A percentile compares a stretch with the other conserved stretches of the same genome.
Conservation (phyloP, 2,797 vertebrate species). For the Falco rusticolus region DNA sequence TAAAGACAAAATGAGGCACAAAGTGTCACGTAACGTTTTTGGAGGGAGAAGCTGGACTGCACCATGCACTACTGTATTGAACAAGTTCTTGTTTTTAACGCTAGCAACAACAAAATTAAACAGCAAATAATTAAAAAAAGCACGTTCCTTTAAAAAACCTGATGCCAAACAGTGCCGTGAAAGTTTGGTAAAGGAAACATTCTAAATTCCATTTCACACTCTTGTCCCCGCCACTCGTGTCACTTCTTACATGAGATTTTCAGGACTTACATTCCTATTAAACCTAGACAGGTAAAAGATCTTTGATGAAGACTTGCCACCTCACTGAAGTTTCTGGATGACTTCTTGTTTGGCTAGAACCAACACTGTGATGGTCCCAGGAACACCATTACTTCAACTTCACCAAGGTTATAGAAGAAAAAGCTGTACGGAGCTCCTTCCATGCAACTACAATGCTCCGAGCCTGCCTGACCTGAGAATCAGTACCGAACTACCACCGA, state of each 20-base stretch:
- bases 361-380: neutral
- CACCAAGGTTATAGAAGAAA: neutral
- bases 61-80: rapidly evolving
- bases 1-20: neutral
- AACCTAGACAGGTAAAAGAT: neutral
- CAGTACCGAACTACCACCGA: neutral
- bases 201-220: rapidly evolving
- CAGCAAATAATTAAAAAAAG: neutral
- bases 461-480: neutral
- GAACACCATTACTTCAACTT: neutral
- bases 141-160: neutral
- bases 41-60: neutral
- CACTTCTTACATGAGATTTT: neutral
- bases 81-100: neutral
- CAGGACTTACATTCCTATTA: neutral
- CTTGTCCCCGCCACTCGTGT: rapidly evolving
- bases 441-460: neutral
- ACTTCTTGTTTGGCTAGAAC: neutral
- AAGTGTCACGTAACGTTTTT: rapidly evolving
- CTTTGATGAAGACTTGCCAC: neutral
- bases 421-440: neutral
- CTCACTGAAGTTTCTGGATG: neutral
- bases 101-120: neutral
- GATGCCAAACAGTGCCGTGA: neutral
- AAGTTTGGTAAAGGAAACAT: neutral